Evolutionary conservation across 2,888 invertebrate genomes (phyloP).

Genomic region (Dermolepida albohirtum): DNA sequence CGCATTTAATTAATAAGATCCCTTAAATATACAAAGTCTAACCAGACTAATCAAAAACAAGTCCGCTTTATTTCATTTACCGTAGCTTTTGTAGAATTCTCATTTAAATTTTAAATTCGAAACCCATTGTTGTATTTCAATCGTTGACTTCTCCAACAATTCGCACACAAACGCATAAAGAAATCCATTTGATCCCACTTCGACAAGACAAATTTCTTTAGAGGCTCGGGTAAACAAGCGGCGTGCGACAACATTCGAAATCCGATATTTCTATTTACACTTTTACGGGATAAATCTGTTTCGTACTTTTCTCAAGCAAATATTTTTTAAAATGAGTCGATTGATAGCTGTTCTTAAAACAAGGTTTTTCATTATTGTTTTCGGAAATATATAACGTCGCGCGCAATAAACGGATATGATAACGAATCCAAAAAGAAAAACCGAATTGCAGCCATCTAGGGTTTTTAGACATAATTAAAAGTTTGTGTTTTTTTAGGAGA

Average conservation of each 20-base stretch:
- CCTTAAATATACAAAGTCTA: too few species aligned
- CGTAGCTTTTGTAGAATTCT: not conserved
- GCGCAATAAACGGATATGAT: too few species aligned
- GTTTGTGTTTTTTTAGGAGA: too few species aligned
- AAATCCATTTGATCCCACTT: slow-evolving; percentile 29
- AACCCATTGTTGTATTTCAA: slow-evolving; percentile 10
- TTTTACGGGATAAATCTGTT: not conserved
- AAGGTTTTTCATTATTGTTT: too few species aligned
- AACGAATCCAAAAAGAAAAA: too few species aligned
- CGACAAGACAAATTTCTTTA: slow-evolving; percentile 23
- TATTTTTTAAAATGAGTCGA: not conserved
- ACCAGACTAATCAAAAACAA: too few species aligned
- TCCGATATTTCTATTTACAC: slow-evolving; percentile 20
- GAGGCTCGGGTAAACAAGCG: slow-evolving; percentile 15
- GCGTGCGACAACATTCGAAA: not conserved
- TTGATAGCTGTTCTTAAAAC: not conserved
- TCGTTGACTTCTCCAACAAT: slow-evolving; percentile 5
- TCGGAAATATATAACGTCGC: too few species aligned
- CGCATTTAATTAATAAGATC: too few species aligned
- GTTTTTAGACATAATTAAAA: too few species aligned
- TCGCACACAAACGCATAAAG: slow-evolving; percentile 13
- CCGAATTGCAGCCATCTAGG: too few species aligned
- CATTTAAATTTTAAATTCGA: slow-evolving; percentile 8
- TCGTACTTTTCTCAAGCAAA: not conserved
- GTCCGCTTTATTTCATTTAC: not conserved